phyloP scores from a whole-genome alignment of 2,113 vertebrate species.

The Upupa epops region DNA sequence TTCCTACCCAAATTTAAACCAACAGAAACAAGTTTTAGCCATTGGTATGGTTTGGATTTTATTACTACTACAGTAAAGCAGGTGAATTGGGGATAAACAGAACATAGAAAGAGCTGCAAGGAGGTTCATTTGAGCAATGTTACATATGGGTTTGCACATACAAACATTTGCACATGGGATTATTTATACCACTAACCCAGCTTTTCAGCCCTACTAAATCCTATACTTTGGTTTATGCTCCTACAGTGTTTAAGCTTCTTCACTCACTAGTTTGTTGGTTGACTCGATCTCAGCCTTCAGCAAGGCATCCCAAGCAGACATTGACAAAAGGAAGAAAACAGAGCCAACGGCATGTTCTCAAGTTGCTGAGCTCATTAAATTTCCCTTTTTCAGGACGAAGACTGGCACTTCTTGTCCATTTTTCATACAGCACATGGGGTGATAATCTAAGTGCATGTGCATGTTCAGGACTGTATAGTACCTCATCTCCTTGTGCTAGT shows the following conservation, averaged over 20 bases:
- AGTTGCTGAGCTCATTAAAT: not conserved
- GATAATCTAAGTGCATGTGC: not conserved
- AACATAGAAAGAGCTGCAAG: not conserved
- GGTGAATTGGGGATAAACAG: not conserved
- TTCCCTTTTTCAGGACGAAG: not conserved
- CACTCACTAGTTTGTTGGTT: not conserved
- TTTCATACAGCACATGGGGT: not conserved
- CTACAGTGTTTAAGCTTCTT: not conserved
- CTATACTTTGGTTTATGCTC: not conserved
- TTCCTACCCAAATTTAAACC: conserved; percentile 37
- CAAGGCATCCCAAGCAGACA: not conserved
- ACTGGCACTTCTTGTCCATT: not conserved
- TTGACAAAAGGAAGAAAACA: not conserved
- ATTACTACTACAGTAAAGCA: not conserved
- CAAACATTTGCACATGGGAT: no score
- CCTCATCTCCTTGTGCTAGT: accelerated
- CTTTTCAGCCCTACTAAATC: not conserved
- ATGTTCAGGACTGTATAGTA: not conserved
- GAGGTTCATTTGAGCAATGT: not conserved
- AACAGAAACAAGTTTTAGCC: conserved; percentile 19
- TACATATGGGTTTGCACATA: no score
- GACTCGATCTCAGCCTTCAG: not conserved
- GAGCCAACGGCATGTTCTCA: not conserved
- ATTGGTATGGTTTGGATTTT: not conserved
- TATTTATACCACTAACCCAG: not conserved